Conservation (phyloP, 37 sponge, comb jelly and placozoan species). For the Geodia barretti region DNA sequence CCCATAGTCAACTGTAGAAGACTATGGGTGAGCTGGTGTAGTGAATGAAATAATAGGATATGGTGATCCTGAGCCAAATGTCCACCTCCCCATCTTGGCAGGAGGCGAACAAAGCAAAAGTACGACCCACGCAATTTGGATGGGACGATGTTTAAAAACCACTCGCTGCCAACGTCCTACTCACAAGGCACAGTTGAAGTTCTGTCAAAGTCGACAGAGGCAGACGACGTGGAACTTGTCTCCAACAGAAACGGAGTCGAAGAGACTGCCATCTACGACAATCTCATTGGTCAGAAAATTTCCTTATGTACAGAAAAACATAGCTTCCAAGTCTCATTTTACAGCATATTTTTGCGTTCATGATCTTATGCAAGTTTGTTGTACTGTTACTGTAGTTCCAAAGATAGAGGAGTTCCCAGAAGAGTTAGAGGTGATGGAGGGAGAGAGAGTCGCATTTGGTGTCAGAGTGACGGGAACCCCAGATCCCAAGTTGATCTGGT, state of each 20-base stretch:
- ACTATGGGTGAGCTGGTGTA: background rate
- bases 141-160: background rate
- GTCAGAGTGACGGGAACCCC: slow-evolving; percentile 36
- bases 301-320: too few relatives aligned
- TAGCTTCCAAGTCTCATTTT: background rate
- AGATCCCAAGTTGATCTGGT: slow-evolving; percentile 30
- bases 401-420: slow-evolving; percentile 35
- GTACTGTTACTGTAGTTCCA: slow-evolving; percentile 26
- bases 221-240: too few relatives aligned
- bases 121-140: background rate
- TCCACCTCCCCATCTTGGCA: too few relatives aligned
- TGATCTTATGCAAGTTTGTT: too few relatives aligned
- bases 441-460: slow-evolving; percentile 25
- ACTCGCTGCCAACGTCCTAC: background rate
- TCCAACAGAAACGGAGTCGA: background rate
- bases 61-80: background rate
- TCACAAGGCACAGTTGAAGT: too few relatives aligned
- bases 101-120: background rate
- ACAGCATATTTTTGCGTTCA: too few relatives aligned
- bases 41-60: background rate
- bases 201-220: too few relatives aligned
- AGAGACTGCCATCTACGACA: background rate
- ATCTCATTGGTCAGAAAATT: background rate
- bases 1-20: background rate
- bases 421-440: slow-evolving; percentile 18